These are phyloP conservation scores for Epistrophe grossulariae DNA, from an alignment of 2,888 invertebrate species.

Conservation along the genomic window DNA sequence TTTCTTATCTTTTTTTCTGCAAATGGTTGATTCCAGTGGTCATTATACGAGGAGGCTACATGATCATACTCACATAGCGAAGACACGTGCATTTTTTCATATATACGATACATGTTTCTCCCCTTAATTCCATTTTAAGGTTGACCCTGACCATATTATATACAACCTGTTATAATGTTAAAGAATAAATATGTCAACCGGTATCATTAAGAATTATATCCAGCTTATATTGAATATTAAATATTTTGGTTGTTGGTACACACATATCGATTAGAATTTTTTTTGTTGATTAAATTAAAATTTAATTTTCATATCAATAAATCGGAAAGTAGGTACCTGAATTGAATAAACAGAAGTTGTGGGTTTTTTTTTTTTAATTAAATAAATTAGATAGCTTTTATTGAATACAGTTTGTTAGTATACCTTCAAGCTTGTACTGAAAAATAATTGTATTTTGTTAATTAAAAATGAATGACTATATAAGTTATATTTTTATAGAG, in stretches of 20 bases:
- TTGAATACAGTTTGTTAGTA: background rate
- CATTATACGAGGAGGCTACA: no score
- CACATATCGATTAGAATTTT: background rate
- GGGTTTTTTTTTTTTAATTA: background rate
- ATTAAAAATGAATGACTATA: background rate
- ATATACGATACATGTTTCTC: background rate
- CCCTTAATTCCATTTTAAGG: background rate
- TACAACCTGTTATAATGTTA: slow-evolving; percentile 11
- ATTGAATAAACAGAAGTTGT: background rate
- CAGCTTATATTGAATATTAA: background rate
- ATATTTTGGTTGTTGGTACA: slow-evolving; percentile 1
- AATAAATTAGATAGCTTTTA: background rate
- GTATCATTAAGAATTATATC: background rate
- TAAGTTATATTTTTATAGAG: background rate
- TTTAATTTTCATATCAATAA: no score
- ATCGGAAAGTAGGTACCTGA: background rate
- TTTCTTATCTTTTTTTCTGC: no score
- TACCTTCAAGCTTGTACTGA: background rate
- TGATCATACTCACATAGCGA: no score
- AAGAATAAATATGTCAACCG: slow-evolving; percentile 5
- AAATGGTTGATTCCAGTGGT: no score
- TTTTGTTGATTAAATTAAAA: background rate
- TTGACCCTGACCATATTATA: background rate
- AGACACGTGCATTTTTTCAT: background rate
- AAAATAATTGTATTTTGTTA: background rate